These are phyloP conservation scores for Chaetodon auriga DNA, from an alignment of 2,113 vertebrate genomes.

Conservation along the genomic window DNA sequence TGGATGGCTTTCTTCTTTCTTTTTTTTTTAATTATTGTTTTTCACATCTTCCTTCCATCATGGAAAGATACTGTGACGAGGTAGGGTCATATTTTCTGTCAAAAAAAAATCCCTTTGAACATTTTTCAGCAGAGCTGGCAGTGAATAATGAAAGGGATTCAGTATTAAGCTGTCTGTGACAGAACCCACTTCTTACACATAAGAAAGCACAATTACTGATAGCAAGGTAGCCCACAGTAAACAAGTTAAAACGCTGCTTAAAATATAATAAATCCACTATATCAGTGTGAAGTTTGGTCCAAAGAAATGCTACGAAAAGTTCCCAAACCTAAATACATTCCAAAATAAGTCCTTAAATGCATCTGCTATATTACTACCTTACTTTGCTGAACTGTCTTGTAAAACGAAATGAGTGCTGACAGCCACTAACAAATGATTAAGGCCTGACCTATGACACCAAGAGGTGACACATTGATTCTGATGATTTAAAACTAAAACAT, in stretches of 20 bases:
- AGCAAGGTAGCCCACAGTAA: constrained; percentile 12
- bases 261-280: neutral
- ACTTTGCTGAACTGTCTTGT: neutral
- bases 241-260: constrained; percentile 4
- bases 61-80: constrained; percentile 38
- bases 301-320: neutral
- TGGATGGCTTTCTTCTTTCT: neutral
- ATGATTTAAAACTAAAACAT: constrained; percentile 22
- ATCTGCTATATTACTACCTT: neutral
- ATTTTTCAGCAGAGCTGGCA: neutral
- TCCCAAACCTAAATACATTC: neutral
- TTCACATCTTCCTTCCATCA: constrained; percentile 25
- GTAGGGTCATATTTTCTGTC: constrained; percentile 42
- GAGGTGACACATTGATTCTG: constrained; percentile 11
- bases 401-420: neutral
- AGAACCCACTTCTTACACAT: constrained; percentile 38
- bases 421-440: constrained; percentile 22
- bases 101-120: constrained; percentile 54
- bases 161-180: constrained; percentile 25
- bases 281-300: neutral
- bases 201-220: constrained; percentile 4
- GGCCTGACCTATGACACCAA: neutral
- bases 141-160: constrained; percentile 40
- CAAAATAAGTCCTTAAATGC: neutral
- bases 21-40: constrained; percentile 2